Conservation (phyloP, 2,888 invertebrate species). For the Polydrusus tereticollis region DNA sequence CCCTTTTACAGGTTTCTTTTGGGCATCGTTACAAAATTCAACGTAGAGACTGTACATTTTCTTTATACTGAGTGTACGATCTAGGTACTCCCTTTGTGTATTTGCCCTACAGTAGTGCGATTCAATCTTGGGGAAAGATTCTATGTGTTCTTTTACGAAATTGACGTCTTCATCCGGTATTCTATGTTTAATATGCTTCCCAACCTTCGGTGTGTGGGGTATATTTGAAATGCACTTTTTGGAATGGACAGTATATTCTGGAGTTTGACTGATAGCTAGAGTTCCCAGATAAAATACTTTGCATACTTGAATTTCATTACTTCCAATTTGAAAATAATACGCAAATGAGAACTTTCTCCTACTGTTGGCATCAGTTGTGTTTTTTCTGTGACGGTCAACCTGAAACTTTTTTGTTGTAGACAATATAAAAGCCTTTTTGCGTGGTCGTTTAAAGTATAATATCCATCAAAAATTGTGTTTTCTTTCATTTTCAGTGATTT, state of each 20-base stretch:
- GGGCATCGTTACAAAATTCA: conserved; percentile 5
- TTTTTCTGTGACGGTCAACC: conserved; percentile 24
- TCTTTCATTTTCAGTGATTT: conserved; percentile 1
- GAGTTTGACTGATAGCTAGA: conserved; percentile 41
- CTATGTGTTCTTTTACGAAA: conserved; percentile 36
- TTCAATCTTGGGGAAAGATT: conserved; percentile 33
- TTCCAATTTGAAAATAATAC: conserved; percentile 19
- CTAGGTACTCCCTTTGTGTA: background rate
- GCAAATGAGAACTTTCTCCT: conserved; percentile 41
- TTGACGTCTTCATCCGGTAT: conserved; percentile 30
- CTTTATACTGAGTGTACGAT: background rate
- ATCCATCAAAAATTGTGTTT: background rate
- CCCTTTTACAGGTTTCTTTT: background rate
- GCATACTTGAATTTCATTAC: conserved; percentile 41
- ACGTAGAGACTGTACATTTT: conserved; percentile 31
- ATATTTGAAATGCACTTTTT: conserved; percentile 35
- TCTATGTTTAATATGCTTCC: conserved; percentile 38
- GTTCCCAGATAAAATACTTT: conserved; percentile 43
- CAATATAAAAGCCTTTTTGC: background rate
- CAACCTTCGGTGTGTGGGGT: conserved; percentile 29
- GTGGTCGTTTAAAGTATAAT: background rate
- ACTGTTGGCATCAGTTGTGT: conserved; percentile 42
- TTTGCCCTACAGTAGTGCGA: conserved; percentile 33
- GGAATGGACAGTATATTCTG: conserved; percentile 39
- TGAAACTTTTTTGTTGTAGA: background rate